Evolutionary conservation across 2,797 vertebrate genomes (phyloP), one percentile per base, ranked within the genome.

Genomic region (Iguana delicatissima): DNA sequence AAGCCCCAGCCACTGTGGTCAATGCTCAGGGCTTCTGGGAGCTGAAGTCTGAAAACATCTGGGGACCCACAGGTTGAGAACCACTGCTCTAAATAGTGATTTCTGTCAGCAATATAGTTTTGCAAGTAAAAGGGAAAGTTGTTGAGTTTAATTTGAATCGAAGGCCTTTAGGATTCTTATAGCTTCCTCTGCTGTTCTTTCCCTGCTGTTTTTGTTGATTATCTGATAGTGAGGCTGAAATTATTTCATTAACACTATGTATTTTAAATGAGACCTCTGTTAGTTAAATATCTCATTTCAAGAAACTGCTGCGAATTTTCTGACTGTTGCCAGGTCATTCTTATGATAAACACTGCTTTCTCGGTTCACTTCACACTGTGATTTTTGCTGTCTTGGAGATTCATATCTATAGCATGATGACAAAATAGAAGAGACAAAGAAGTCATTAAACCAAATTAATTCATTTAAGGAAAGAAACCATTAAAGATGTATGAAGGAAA

Each of bases 241-340:
- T 95, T 89, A 94, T 93, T 94, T 80, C 64, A 93, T 93, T 95
- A 93, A 91, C 84, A 92, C 26, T 89, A 67, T 87, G 89, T 91
- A 77, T 87, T 94, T 92, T 92, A 93, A 96, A 95, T 85, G 64
- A 6, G 52, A 35, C 89, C 74, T 90, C 0, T 0, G 35, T 91
- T 94, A 92, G 89, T 92, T 94, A 94, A 93, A 91, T 92, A 52
- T 91, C 89, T 93, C 74, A 90, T 92, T 93, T 74, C 92, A 89
- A 93, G 22, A 92, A 92, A 93, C 35, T 89, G 84, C 77, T 0
- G 0, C 91, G 42, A 8, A 42, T 91, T 91, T 93, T 92, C 85
- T 91, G 73, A 92, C 93, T 94, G 91, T 24, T 85, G 81, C 85
- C 72, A 42, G 80, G 90, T 83, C 5, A 89, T 94, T 96, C 85